Base-by-base conservation (phyloP, 2,797 vertebrate species). In the Poeciliopsis presidionis region DNA sequence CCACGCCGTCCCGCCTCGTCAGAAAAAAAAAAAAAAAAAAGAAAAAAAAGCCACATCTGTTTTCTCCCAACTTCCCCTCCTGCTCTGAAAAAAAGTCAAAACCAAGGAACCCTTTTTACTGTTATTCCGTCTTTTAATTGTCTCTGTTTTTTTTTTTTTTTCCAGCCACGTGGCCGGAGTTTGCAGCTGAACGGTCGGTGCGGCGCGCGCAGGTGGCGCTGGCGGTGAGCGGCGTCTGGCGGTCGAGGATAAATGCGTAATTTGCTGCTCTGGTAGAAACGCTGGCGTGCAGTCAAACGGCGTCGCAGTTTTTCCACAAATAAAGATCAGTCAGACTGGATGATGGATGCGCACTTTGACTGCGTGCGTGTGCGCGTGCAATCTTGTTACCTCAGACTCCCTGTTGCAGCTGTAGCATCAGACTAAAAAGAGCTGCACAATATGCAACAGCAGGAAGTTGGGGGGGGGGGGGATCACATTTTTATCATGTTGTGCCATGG, bases 171-270 rank as follows among this genome's bases (percentile, higher is more conserved):
- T 81, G 79, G 84, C 88, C 69, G 80, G 81, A 63, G 61, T 75
- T 86, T 81, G 74, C 88, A 85, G 85, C 77, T 86, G 69, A 78
- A 79, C 67, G 72, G 85, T 82, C 81, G 86, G 90, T 84, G 86
- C 75, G 88, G 85, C 86, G 73, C 72, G 41, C 72, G 41, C 89
- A 90, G 89, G 87, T 91, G 86, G 76, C 25, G 36, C 33, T 33
- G 36, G 18, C 18, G 63, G 8, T 41, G 7, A 67, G 39, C 63
- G 22, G 36, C 36, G 20, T 67, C 63, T 67, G 63, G 59, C 22
- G 20, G 63, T 41, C 39, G 63, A 71, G 87, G 88, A 87, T 91
- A 76, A 88, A 88, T 81, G 78, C 74, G 41, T 82, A 75, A 67
- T 36, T 33, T 61, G 55, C 30, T 79, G 84, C 80, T 80, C 65